A percentile compares a stretch with the other conserved stretches of the same genome.
These are phyloP conservation scores for Nomada fabriciana DNA, from an alignment of 2,888 invertebrate genomes.

Conservation along the genomic window DNA sequence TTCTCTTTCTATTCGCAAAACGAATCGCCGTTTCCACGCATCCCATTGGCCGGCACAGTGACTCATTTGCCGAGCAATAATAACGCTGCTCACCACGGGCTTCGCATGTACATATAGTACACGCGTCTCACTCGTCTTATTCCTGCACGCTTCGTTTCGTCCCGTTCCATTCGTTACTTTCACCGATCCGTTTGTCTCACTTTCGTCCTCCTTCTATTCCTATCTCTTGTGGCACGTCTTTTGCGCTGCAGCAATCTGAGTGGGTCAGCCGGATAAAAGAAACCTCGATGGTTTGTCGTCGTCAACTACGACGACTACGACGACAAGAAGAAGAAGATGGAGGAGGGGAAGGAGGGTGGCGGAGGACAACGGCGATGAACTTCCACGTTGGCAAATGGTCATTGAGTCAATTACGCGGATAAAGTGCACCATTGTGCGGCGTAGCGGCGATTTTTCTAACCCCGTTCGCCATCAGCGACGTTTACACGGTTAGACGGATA, in stretches of 20 bases:
- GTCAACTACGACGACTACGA: constrained; percentile 37
- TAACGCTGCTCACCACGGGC: constrained; percentile 41
- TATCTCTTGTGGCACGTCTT: constrained; percentile 59
- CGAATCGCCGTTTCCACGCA: constrained; percentile 60
- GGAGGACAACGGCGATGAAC: constrained; percentile 61
- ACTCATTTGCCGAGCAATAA: constrained; percentile 74
- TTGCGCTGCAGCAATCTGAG: constrained; percentile 73
- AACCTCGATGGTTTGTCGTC: constrained; percentile 68
- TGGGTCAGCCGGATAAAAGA: constrained; percentile 78
- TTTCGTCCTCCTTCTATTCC: constrained; percentile 28
- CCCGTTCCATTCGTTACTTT: constrained; percentile 17
- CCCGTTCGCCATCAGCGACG: constrained; percentile 71
- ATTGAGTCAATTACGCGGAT: constrained; percentile 83
- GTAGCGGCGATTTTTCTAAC: constrained; percentile 81
- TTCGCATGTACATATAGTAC: background rate
- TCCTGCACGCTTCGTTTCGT: background rate
- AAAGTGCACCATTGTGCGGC: constrained; percentile 81
- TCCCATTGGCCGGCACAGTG: constrained; percentile 60
- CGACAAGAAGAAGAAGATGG: background rate
- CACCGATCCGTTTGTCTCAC: constrained; percentile 10
- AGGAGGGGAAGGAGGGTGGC: background rate
- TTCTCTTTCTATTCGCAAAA: constrained; percentile 52
- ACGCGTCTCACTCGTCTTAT: background rate
- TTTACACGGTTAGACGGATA: constrained; percentile 71
- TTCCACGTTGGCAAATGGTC: constrained; percentile 79